phyloP scores from a whole-genome alignment of 2,888 invertebrate species.

The Drosophila testacea region DNA sequence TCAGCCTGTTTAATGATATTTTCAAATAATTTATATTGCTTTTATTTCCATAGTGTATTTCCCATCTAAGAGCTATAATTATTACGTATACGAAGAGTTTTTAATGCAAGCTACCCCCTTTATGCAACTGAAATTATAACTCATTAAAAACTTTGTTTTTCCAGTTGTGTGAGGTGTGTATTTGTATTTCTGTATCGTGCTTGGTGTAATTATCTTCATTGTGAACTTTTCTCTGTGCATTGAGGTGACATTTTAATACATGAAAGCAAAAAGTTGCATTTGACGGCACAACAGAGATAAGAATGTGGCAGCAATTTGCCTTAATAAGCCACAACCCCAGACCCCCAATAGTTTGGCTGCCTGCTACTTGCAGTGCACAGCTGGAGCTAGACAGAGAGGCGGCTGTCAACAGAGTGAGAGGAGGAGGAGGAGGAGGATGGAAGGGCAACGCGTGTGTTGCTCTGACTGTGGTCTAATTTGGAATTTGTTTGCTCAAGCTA shows the following conservation, averaged over 20 bases:
- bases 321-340: conserved; percentile 23
- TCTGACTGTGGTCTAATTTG: conserved; percentile 55
- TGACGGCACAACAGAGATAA: conserved; percentile 20
- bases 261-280: conserved; percentile 37
- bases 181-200: conserved; percentile 1
- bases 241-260: conserved; percentile 49
- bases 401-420: conserved; percentile 17
- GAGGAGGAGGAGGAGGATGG: neutral
- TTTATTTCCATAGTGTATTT: neutral
- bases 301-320: conserved; percentile 33
- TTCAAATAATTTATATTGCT: neutral
- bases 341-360: neutral
- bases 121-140: neutral
- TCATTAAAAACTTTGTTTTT: conserved; percentile 19
- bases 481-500: conserved; percentile 54
- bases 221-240: conserved; percentile 9
- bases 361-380: conserved; percentile 48
- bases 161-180: neutral
- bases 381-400: conserved; percentile 52
- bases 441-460: conserved; percentile 18
- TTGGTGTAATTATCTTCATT: conserved; percentile 9
- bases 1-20: neutral
- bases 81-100: conserved; percentile 3
- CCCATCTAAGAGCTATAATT: neutral
- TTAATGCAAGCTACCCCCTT: neutral